Conservation (phyloP, 2,888 invertebrate genomes). For the Phortica magna region DNA sequence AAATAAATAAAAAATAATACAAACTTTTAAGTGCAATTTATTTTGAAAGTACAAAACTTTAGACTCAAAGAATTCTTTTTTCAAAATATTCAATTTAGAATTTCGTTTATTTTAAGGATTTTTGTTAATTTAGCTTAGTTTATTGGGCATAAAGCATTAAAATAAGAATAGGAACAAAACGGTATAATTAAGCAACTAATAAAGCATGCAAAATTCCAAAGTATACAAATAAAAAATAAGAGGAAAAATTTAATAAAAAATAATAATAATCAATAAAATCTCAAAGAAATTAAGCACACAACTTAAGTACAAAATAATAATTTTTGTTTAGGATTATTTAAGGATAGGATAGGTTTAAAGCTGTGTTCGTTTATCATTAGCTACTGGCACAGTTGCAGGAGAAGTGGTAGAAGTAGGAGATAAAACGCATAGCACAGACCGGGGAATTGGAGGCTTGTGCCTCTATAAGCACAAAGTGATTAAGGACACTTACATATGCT, state of each 20-base stretch:
- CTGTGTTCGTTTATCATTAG: background rate
- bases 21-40: background rate
- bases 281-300: slow-evolving; percentile 16
- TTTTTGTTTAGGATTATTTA: background rate
- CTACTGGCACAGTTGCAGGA: slow-evolving; percentile 2
- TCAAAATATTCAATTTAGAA: slow-evolving; percentile 17
- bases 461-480: slow-evolving; percentile 54
- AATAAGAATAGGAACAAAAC: slow-evolving; percentile 5
- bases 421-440: slow-evolving; percentile 26
- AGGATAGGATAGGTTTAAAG: slow-evolving; percentile 2
- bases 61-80: background rate
- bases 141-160: background rate
- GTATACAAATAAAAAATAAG: slow-evolving; percentile 33
- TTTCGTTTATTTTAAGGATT: slow-evolving; percentile 2
- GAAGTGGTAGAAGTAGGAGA: slow-evolving; percentile 16
- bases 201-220: slow-evolving; percentile 36
- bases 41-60: background rate
- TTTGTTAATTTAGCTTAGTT: slow-evolving; percentile 6
- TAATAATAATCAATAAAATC: slow-evolving; percentile 13
- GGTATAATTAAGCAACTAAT: slow-evolving; percentile 33
- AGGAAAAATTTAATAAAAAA: background rate
- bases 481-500: slow-evolving; percentile 91
- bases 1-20: slow-evolving; percentile 2
- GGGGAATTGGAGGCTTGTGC: slow-evolving; percentile 37
- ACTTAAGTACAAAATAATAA: slow-evolving; percentile 23